Base-by-base conservation (phyloP, 2,888 invertebrate species). In the Synanthedon vespiformis region DNA sequence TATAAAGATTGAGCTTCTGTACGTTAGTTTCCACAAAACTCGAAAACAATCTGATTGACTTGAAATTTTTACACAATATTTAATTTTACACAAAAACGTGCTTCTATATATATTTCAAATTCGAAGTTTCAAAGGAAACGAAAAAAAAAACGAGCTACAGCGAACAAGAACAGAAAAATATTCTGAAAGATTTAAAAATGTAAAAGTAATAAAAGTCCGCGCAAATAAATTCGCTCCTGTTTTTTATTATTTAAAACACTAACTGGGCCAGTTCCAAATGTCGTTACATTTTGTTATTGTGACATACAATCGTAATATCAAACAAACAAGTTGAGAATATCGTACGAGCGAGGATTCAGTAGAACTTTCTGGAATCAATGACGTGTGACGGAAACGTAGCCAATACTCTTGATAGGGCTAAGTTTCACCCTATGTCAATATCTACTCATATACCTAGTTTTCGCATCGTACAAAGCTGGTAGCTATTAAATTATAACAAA, bases 291-390 rank as follows among this genome's bases (percentile, higher is more conserved):
- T 13, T 44, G 44, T 44, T 44, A 44, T 14, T n/a, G n/a, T 44
- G 44, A 44, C 44, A 44, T 44, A 44, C 44, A 14, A 14, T 13
- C 44, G 44, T 14, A 44, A 44, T 44, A 44, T 13, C 44, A 44
- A 44, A 44, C 44, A 44, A 44, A 44, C 44, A 44, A 44, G 44
- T 44, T 13, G 44, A 44, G 14, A n/a, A 44, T 44, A 44, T 14
- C 8, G 44, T 34, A 34, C 44, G 13, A 44, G 44, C 34, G 2
- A 10, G 34, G 34, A 34, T 44, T 44, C 44, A 6, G 34, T 34
- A 44, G 44, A 49, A 52, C 49, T 52, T 52, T 49, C 52, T 41
- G 49, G 27, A 49, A 40, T 14, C 49, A 52, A 52, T 52, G 52
- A 16, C 40, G 49, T 49, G 49, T 40, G 49, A 44, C 13, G 27